A percentile compares a stretch with the other conserved stretches of the same genome.
Conservation (phyloP, 2,113 vertebrate genomes). For the Sisor rabdophorus region DNA sequence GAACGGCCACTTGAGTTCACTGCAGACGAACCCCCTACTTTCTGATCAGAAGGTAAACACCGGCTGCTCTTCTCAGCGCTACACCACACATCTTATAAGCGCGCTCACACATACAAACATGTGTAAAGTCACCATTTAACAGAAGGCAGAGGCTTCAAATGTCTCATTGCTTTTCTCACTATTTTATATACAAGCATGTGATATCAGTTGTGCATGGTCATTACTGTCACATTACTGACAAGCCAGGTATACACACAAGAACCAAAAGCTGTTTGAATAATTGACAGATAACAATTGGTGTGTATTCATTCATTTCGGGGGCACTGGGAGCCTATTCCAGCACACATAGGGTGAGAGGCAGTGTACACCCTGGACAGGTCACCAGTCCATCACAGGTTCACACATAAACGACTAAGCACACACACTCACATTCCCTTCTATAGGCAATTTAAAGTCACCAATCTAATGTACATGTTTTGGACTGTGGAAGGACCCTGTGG, state of each 20-base stretch:
- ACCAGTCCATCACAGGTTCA: too few relatives aligned
- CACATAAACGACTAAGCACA: too few relatives aligned
- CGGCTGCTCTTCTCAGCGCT: constrained; percentile 1
- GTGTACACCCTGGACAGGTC: too few relatives aligned
- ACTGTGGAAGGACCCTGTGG: too few relatives aligned
- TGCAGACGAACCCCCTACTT: constrained; percentile 98
- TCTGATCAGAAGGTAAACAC: constrained; percentile 97
- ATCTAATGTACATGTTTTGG: too few relatives aligned
- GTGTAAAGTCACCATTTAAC: neutral
- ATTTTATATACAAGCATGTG: neutral
- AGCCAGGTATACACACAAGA: neutral
- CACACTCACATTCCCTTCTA: too few relatives aligned
- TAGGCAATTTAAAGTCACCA: too few relatives aligned
- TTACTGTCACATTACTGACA: neutral
- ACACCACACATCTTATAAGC: neutral
- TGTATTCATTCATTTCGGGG: too few relatives aligned
- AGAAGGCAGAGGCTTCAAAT: neutral
- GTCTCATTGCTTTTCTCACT: neutral
- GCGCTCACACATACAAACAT: neutral
- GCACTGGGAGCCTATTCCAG: too few relatives aligned
- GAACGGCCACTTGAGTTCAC: constrained; percentile 99
- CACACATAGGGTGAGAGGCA: too few relatives aligned
- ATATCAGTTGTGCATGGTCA: neutral
- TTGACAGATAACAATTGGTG: too few relatives aligned
- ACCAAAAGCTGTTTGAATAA: neutral